Percentiles rank a stretch among this genome's conserved stretches.
Evolutionary conservation across 2,113 vertebrate genomes (phyloP).

Genomic region (Chrysochloris asiatica): DNA sequence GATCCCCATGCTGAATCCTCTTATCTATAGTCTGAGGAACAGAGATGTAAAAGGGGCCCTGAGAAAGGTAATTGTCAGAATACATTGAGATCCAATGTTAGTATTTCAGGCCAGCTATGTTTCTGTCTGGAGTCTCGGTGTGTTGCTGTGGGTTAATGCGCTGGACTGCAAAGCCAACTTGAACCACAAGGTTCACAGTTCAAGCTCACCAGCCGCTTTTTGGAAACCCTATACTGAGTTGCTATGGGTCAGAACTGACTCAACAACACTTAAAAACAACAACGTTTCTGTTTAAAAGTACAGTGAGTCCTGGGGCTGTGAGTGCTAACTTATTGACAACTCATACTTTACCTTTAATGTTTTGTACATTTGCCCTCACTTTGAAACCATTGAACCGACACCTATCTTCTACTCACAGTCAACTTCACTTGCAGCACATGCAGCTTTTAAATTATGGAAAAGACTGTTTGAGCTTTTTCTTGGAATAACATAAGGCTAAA

Average conservation of each 20-base stretch:
- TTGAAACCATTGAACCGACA: not conserved
- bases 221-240: too few relatives aligned
- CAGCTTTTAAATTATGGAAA: not conserved
- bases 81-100: not conserved
- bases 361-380: not conserved
- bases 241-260: too few relatives aligned
- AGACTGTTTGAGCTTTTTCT: not conserved
- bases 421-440: not conserved
- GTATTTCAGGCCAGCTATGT: not conserved
- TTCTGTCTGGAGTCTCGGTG: not conserved
- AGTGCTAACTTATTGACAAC: not conserved
- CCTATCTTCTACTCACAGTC: not conserved
- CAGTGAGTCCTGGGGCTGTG: not conserved
- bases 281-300: not conserved
- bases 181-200: too few relatives aligned
- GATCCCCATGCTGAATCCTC: too few relatives aligned
- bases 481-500: too few relatives aligned
- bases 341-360: not conserved
- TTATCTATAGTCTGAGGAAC: too few relatives aligned
- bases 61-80: not conserved
- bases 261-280: too few relatives aligned
- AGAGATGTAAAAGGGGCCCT: constrained; percentile 59
- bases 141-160: too few relatives aligned
- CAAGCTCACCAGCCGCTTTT: too few relatives aligned
- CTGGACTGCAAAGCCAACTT: too few relatives aligned